Evolutionary conservation across 1,140 invertebrate species (phyloP).

Genomic region (Drosophila subobscura): DNA sequence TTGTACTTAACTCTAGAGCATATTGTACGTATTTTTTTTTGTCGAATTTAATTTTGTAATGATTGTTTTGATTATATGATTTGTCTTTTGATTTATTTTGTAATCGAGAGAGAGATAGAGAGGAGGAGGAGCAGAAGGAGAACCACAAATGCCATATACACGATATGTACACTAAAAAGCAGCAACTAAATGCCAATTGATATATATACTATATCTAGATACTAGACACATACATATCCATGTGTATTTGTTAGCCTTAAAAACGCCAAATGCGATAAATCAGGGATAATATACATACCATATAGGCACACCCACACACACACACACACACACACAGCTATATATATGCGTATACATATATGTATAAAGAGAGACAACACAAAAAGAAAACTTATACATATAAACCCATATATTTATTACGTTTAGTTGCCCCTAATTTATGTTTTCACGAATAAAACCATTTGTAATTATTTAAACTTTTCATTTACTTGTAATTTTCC

Average conservation of each 20-base stretch:
- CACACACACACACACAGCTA: conserved; percentile 6
- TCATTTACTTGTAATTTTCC: conserved; percentile 22
- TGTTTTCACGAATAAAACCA: conserved; percentile 47
- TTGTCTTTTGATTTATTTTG: conserved; percentile 35
- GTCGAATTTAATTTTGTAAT: conserved; percentile 21
- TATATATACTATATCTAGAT: conserved; percentile 50
- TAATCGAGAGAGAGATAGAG: conserved; percentile 9
- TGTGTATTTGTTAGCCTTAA: conserved; percentile 47
- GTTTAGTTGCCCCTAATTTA: conserved; percentile 54
- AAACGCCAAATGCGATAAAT: conserved; percentile 69
- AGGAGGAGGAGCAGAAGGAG: no score
- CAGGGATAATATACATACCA: conserved; percentile 63
- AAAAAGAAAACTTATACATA: conserved; percentile 15
- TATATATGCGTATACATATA: conserved; percentile 30
- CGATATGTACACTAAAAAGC: conserved; percentile 56
- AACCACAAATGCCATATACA: conserved; percentile 69
- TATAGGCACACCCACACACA: not conserved
- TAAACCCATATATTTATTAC: conserved; percentile 49
- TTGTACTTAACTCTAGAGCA: conserved; percentile 9
- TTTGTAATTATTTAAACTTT: conserved; percentile 55
- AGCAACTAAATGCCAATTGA: conserved; percentile 72
- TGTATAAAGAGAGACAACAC: conserved; percentile 15
- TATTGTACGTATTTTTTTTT: conserved; percentile 41
- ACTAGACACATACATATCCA: conserved; percentile 38
- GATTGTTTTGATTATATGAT: conserved; percentile 37